Conservation (phyloP, 92 coral and sea anemone species). For the Phenganax subtilis region DNA sequence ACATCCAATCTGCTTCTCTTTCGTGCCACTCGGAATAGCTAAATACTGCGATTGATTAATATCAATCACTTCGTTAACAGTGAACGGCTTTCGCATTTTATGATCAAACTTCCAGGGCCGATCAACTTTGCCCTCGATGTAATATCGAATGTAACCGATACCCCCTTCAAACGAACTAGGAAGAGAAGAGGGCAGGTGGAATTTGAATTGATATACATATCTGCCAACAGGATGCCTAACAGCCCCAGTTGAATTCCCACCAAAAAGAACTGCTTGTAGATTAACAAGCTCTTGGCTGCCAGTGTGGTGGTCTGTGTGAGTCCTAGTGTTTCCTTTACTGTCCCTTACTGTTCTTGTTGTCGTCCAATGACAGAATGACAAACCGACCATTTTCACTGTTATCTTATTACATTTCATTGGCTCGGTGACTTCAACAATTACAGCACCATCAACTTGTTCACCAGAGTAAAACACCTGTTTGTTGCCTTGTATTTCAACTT, state of each 20-base stretch:
- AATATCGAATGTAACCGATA: neutral
- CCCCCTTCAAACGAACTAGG: conserved; percentile 6
- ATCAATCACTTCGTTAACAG: conserved; percentile 12
- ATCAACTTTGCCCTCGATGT: neutral
- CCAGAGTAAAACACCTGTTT: neutral
- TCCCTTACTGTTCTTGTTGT: neutral
- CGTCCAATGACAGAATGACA: neutral
- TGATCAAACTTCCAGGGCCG: conserved; percentile 11
- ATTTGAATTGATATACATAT: neutral
- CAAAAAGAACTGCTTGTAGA: conserved; percentile 3
- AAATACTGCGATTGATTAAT: neutral
- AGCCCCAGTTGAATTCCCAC: neutral
- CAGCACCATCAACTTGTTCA: neutral
- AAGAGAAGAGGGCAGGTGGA: neutral
- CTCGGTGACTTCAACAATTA: neutral
- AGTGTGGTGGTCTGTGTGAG: neutral
- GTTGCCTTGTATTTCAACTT: neutral
- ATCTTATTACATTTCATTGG: neutral
- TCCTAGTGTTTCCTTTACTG: neutral
- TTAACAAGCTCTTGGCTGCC: neutral
- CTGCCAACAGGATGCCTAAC: neutral
- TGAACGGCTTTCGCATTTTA: conserved; percentile 3
- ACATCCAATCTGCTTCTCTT: neutral
- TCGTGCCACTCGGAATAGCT: neutral
- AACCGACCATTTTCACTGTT: neutral